phyloP scores from a whole-genome alignment of 1,140 invertebrate species.

The Papilio machaon region DNA sequence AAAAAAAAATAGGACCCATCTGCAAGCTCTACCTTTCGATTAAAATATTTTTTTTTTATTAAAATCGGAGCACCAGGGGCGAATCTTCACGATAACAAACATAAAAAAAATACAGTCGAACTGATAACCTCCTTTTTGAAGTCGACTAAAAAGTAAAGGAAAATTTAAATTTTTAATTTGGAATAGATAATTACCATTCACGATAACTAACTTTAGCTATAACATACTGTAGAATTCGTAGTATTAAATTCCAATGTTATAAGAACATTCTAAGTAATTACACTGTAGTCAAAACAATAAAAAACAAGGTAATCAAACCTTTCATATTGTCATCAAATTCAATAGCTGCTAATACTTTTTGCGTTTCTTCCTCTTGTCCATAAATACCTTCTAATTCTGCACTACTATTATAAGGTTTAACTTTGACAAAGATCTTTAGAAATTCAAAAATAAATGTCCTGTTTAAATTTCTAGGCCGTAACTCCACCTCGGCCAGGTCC shows the following conservation, averaged over 20 bases:
- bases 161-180: background rate
- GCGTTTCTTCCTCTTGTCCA: constrained; percentile 57
- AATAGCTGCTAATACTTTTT: constrained; percentile 64
- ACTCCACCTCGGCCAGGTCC: constrained; percentile 48
- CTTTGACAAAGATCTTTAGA: constrained; percentile 54
- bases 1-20: no score
- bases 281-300: background rate
- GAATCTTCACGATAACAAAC: no score
- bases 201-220: no score
- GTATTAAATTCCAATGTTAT: no score
- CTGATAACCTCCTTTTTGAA: no score
- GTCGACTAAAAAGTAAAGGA: no score
- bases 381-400: constrained; percentile 62
- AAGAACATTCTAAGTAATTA: no score
- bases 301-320: constrained; percentile 50
- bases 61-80: no score
- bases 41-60: no score
- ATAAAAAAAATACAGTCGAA: no score
- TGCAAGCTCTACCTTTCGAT: no score
- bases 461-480: constrained; percentile 53
- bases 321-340: constrained; percentile 68
- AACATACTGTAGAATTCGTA: no score
- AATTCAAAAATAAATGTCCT: constrained; percentile 54
- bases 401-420: constrained; percentile 61
- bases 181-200: background rate